Conservation (phyloP, 2,797 vertebrate species). For the Artibeus lituratus region DNA sequence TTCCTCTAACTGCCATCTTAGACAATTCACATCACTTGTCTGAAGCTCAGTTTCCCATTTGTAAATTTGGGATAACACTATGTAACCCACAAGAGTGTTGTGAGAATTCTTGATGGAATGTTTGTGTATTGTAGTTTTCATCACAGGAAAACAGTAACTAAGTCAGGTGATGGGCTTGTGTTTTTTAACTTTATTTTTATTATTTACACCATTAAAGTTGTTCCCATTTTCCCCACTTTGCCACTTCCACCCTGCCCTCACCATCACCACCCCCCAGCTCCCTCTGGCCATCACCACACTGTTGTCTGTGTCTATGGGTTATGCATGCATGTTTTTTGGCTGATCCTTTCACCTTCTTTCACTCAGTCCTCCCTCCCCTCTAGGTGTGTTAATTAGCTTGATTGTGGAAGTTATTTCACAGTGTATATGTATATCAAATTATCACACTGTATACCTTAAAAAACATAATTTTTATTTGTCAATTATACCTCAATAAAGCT, state of each 20-base stretch:
- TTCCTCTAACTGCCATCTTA: background rate
- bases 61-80: background rate
- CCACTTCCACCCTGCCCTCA: no score
- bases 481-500: background rate
- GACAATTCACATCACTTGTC: background rate
- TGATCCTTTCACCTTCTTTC: no score
- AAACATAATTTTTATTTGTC: background rate
- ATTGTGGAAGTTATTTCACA: background rate
- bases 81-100: background rate
- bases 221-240: background rate
- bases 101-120: background rate
- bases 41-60: background rate
- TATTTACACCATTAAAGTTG: background rate
- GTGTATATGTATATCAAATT: background rate
- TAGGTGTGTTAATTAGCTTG: background rate
- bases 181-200: background rate
- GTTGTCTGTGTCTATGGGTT: no score
- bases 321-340: no score
- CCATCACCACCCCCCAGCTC: background rate
- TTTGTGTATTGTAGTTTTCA: background rate
- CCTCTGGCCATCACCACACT: background rate
- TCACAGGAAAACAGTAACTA: background rate
- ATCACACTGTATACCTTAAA: background rate
- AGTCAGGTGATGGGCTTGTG: accelerated
- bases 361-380: no score